Percentiles rank a stretch among this genome's conserved stretches.
Conservation (phyloP, 2,888 invertebrate species). For the Cinara cedri region DNA sequence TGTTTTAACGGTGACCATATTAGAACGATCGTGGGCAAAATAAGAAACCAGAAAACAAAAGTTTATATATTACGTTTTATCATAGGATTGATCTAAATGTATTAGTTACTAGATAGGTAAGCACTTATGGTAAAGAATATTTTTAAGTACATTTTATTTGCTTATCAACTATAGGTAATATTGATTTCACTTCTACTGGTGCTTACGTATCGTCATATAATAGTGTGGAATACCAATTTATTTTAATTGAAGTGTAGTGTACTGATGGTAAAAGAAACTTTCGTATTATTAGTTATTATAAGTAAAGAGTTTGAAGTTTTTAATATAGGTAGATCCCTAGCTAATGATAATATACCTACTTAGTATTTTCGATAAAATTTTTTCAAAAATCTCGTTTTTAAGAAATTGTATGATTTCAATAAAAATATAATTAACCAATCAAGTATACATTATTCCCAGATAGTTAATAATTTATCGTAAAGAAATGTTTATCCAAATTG, state of each 20-base stretch:
- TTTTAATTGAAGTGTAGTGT: slow-evolving; percentile 34
- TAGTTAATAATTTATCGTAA: too few relatives aligned
- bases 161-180: slow-evolving; percentile 23
- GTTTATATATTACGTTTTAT: slow-evolving; percentile 10
- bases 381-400: too few relatives aligned
- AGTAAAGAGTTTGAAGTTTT: too few relatives aligned
- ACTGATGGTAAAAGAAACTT: slow-evolving; percentile 28
- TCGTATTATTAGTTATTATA: background rate
- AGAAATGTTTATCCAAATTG: too few relatives aligned
- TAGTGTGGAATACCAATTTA: background rate
- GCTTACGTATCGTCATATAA: background rate
- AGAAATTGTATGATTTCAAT: too few relatives aligned
- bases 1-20: background rate
- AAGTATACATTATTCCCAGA: too few relatives aligned
- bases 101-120: slow-evolving; percentile 9
- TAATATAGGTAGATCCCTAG: too few relatives aligned
- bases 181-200: slow-evolving; percentile 42
- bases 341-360: background rate
- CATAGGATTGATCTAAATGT: slow-evolving; percentile 9
- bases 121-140: background rate
- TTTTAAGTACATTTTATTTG: slow-evolving; percentile 11
- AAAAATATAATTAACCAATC: too few relatives aligned
- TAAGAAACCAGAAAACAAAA: slow-evolving; percentile 43
- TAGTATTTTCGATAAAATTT: background rate
- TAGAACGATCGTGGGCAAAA: background rate